Evolutionary conservation across 2,113 vertebrate genomes (phyloP), one percentile per base, ranked within the genome.

Genomic region (Leuciscus idus): DNA sequence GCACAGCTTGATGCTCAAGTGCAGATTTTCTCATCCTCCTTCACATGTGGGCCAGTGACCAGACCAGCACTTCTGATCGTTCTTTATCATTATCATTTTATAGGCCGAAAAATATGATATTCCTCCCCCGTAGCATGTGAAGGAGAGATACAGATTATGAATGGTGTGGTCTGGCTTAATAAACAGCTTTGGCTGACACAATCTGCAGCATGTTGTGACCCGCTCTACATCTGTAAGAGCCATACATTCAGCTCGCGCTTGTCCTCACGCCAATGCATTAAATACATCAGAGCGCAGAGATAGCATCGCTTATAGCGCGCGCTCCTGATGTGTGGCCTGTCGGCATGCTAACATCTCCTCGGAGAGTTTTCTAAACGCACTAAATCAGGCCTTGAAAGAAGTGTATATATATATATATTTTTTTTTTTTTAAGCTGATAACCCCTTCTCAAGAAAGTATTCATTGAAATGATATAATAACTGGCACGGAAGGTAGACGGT

Each of bases 401-500:
- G 94, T 93, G 93, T 93, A 94, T 95, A 94, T 85, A 81, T 72
- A 81, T 86, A 46, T 26, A 26, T 26, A 1, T 26, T 26, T 26
- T 26, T 26, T 26, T 36, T 36, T 43, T 9, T 43, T 43, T 43
- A 2, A 43, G 28, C 86, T 10, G 92, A 92, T 94, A 95, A 94
- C 93, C 93, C 92, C 93, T 94, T 95, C 94, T 93, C 91, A 87
- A 88, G 90, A 81, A 89, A 93, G 94, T 94, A 94, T 95, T 95
- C 95, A 95, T 95, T 95, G 94, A 95, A 95, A 93, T 95, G 91
- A 95, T 95, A 95, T 95, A 95, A 95, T 95, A 95, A 94, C 91
- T 94, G 94, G 95, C 94, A 95, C 89, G 92, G 92, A 90, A 78
- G 90, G 83, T 89, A 91, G 89, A 91, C 91, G 87, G 88, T 86